Base-by-base conservation (phyloP, 2,888 invertebrate species). In the Lymantria dispar region DNA sequence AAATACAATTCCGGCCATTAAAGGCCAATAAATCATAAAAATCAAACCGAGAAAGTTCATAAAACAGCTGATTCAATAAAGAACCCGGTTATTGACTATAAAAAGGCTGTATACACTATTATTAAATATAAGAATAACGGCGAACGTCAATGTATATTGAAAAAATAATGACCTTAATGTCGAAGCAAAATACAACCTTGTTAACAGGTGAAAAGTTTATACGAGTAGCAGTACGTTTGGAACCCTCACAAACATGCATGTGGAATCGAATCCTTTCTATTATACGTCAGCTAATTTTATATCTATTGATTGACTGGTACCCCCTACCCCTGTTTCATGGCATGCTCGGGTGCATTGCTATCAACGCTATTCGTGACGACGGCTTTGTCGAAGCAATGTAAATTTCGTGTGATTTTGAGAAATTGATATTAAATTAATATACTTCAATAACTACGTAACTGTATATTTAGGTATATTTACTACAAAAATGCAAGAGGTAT, bases 221-320 rank as follows among this genome's bases (percentile, higher is more conserved):
- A n/a, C n/a, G n/a, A n/a, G n/a, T n/a, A 60, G 56, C 60, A 57
- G 62, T 65, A 68, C 66, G 68, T 71, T 67, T 62, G 54, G 61
- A 64, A 65, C 63, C 63, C 56, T 59, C 57, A 62, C 45, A 47
- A 55, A 43, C 48, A 54, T 69, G 70, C 72, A 66, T 71, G 70
- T 64, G 56, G 64, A 55, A 63, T 60, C 56, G 56, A 54, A 64
- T 64, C 68, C 65, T 68, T 68, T 31, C 64, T 62, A 68, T 77
- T 72, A 75, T 74, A 55, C 70, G 68, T 65, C 58, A 64, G 68
- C 62, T 75, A 67, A 70, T 74, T 69, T 62, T 58, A 61, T 67
- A 67, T 69, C 74, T 85, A 86, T 86, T 82, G 87, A 87, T 87
- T 87, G 80, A 78, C 73, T 79, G 64, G 14, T 66, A 58, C 60